Evolutionary conservation across 2,113 vertebrate species (phyloP).

Genomic region (Noturus placidus): DNA sequence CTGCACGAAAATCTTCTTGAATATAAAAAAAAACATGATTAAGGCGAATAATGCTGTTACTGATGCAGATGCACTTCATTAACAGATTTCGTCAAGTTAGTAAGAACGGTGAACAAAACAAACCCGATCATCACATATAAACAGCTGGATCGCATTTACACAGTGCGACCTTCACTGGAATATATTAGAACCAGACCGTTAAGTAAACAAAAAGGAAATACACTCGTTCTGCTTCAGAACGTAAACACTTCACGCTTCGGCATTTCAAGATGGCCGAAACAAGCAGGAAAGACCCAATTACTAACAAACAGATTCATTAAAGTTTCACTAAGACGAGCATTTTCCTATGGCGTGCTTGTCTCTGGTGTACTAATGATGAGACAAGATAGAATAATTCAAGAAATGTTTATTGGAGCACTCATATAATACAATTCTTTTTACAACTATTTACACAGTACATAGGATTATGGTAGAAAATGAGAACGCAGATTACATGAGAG

Average conservation of each 20-base stretch:
- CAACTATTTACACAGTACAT: constrained; percentile 62
- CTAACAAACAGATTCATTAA: not conserved
- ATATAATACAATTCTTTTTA: constrained; percentile 58
- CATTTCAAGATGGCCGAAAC: not conserved
- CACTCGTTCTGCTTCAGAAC: not conserved
- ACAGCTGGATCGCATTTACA: constrained; percentile 33
- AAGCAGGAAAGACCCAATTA: not conserved
- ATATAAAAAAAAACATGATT: not conserved
- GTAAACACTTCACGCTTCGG: not conserved
- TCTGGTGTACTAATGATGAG: not conserved
- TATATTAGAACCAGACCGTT: constrained; percentile 31
- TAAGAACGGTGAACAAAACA: constrained; percentile 5
- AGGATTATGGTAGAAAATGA: constrained; percentile 30
- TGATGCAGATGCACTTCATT: constrained; percentile 9
- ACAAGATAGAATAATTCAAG: constrained; percentile 4
- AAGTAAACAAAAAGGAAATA: not conserved
- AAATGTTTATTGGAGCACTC: constrained; percentile 56
- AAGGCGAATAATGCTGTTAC: not conserved
- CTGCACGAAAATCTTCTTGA: not conserved
- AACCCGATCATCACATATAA: not conserved
- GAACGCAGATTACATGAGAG: constrained; percentile 42
- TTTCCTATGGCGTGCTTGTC: not conserved
- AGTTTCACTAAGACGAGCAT: not conserved
- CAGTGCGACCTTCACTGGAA: not conserved
- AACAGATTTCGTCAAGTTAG: not conserved